Evolutionary conservation across 2,888 invertebrate species (phyloP), one percentile per base, ranked within the genome.

Genomic region (Trachelus tabidus): DNA sequence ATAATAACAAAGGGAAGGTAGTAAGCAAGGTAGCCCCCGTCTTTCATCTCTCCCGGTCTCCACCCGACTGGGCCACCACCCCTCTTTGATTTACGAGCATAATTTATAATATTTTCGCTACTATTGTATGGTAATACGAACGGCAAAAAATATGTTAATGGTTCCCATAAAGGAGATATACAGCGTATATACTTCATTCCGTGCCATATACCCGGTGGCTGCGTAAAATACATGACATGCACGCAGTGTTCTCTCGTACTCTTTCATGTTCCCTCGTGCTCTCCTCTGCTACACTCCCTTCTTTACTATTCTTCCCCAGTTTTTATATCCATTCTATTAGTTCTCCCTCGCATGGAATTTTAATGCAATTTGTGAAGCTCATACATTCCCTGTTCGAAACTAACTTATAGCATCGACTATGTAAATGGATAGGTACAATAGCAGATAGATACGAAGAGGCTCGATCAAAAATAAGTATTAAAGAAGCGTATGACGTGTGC

Each of bases 21-120:
- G 40, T 33, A 73, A 73, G 30, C 69, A 33, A 69, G 69, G 69
- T 69, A 69, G 69, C 69, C 68, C 76, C 73, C 68, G 56, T 76
- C 77, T 75, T 73, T 68, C 76, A 80, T 83, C 81, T 81, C 81
- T 79, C 83, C 82, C 83, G 78, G 73, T 75, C 73, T 12, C 78
- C 80, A 73, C 69, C 73, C 40, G 40, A 68, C 78, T 73, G 73
- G 6, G 34, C 31, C 34, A 33, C 81, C 77, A 79, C 83, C 80
- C 79, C 82, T 81, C 85, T 87, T 88, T 90, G 89, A 90, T 90
- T 90, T 90, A 90, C 90, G 89, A 87, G 87, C 86, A 88, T 89
- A 89, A 90, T 89, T 90, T 90, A 89, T 90, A 90, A 90, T 90
- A 90, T 90, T 90, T 90, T 90, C 89, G 87, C 90, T 89, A 89